Evolutionary conservation across 2,888 invertebrate species (phyloP), one percentile per base, ranked within the genome.

Genomic region (Conus canariensis): DNA sequence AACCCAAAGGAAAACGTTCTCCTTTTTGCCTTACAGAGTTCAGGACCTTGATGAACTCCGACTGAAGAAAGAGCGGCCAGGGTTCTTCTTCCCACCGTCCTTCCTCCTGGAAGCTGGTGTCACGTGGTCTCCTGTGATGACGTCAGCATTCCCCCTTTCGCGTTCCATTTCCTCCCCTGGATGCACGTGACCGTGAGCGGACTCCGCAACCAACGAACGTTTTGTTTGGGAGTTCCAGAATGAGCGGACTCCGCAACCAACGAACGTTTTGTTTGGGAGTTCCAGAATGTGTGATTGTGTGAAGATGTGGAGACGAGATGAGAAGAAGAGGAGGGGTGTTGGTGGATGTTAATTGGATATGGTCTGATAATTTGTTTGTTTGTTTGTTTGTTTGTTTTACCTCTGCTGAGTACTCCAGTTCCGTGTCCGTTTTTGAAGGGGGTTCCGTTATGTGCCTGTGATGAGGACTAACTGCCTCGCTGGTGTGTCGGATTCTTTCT

Each of bases 41-140:
- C 97, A 98, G 98, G 97, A 98, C 98, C 96, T 98, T 98, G 96
- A 98, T 98, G 98, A 98, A 98, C 95, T 98, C 98, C 91, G 86
- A 86, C 64, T 88, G 70, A 85, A 30, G n/a, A 22, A 30, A 30
- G 12, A 77, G 10, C 77, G 1, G 70, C 64, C 16, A 14, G 1
- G 64, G 10, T 14, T 12, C 77, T 80, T 45, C 77, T 30, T 45
- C 77, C 77, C 9, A 30, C 77, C 30, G 25, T 6, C 77, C 30
- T 30, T 45, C 77, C 12, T 80, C 25, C 77, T 30, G 77, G 77
- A 80, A 80, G 77, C 77, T 80, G 77, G 77, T 80, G 77, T 80
- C 77, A 80, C 77, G 77, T 80, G 77, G 45, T 45, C 4, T 80
- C 77, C 77, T 80, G 77, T 80, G 30, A 45, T 80, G 77, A 45